Evolutionary conservation across 2,113 vertebrate species (phyloP).

Genomic region (Zosterops lateralis): DNA sequence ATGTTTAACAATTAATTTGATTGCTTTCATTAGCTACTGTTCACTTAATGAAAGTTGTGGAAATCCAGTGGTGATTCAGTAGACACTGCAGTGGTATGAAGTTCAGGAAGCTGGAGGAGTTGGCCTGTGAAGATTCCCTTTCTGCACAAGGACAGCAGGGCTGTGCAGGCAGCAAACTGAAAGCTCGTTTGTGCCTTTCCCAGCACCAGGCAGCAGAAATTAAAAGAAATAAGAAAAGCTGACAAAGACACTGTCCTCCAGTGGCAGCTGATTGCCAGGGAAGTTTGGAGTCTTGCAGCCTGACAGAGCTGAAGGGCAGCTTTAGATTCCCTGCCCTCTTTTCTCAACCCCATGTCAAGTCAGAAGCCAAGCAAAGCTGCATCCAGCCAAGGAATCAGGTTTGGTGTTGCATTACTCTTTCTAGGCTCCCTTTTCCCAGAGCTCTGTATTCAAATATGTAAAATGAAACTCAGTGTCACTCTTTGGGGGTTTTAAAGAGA

Average conservation of each 20-base stretch:
- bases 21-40: background rate
- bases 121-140: background rate
- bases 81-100: background rate
- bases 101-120: background rate
- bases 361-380: background rate
- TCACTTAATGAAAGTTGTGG: background rate
- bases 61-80: background rate
- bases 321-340: background rate
- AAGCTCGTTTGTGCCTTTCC: background rate
- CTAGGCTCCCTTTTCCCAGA: background rate
- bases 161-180: background rate
- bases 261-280: background rate
- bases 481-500: fast-evolving
- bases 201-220: background rate
- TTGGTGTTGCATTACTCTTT: background rate
- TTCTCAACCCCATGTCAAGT: background rate
- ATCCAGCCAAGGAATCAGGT: background rate
- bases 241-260: background rate
- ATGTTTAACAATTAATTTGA: background rate
- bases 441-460: background rate
- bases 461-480: background rate
- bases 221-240: background rate
- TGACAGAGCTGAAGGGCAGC: background rate
- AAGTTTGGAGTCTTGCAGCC: background rate
- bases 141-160: background rate